Conservation (phyloP, 2,797 vertebrate genomes). For the Gymnoscopelus microlampas region DNA sequence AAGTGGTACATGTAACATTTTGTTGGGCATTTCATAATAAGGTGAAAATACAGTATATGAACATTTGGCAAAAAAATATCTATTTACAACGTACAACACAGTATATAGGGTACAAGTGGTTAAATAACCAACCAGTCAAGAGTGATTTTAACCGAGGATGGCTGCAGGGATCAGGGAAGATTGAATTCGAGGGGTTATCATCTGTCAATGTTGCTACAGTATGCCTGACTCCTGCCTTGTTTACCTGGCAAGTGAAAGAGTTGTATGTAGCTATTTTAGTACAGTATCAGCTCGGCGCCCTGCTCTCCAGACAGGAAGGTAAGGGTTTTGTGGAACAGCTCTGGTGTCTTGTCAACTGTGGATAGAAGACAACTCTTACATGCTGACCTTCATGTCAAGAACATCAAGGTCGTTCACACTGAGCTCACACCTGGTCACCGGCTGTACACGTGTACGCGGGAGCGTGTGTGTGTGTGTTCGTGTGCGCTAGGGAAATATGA, state of each 20-base stretch:
- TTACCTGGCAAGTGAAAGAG: background rate
- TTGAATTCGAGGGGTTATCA: no score
- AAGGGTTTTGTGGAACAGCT: conserved; percentile 44
- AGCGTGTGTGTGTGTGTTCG: conserved; percentile 21
- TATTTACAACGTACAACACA: no score
- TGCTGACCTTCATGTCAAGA: conserved; percentile 74
- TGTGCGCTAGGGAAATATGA: conserved; percentile 16
- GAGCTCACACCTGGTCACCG: conserved; percentile 70
- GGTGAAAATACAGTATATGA: no score
- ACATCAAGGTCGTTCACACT: conserved; percentile 63
- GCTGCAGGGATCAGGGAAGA: no score
- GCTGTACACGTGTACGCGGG: background rate
- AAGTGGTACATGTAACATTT: conserved; percentile 29
- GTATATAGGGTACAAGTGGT: no score
- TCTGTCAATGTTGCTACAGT: no score
- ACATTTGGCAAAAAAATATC: no score
- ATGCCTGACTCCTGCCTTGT: background rate
- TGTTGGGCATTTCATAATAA: no score
- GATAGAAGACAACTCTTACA: conserved; percentile 57
- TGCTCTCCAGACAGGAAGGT: conserved; percentile 26
- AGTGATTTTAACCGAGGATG: no score
- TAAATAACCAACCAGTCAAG: no score
- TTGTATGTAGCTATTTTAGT: conserved; percentile 16
- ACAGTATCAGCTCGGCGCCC: background rate
- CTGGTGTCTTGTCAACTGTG: conserved; percentile 51